phyloP scores from a whole-genome alignment of 2,888 invertebrate genomes.

The Sinotaia quadrata region DNA sequence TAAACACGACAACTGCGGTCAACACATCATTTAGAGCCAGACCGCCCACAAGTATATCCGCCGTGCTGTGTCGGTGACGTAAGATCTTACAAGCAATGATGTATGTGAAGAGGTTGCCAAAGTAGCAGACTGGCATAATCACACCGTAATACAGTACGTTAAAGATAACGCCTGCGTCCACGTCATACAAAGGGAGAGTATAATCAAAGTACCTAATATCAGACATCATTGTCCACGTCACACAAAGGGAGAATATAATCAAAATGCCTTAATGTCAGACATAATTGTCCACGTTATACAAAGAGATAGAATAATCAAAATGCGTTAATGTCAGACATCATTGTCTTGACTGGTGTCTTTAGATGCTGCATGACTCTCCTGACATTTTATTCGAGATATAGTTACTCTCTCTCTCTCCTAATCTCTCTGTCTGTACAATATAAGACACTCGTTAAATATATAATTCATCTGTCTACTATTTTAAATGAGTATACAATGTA shows the following conservation, averaged over 20 bases:
- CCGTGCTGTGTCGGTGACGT: conserved; percentile 33
- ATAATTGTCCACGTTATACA: neutral
- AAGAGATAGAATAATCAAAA: conserved; percentile 17
- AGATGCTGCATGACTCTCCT: no score
- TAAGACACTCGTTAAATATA: no score
- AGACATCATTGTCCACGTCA: neutral
- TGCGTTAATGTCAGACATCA: conserved; percentile 2
- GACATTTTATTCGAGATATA: no score
- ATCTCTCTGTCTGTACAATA: no score
- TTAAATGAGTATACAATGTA: no score
- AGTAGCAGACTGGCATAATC: conserved; percentile 27
- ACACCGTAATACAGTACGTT: conserved; percentile 28
- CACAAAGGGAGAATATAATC: conserved; percentile 7
- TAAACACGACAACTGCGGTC: conserved; percentile 35
- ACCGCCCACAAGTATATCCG: conserved; percentile 33
- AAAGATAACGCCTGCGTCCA: conserved; percentile 9
- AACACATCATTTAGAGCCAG: conserved; percentile 39
- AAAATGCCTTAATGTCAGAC: conserved; percentile 15
- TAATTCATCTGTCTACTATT: no score
- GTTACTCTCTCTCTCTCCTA: no score
- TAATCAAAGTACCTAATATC: conserved; percentile 23
- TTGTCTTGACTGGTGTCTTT: no score
- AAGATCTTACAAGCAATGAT: conserved; percentile 35
- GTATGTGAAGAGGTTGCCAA: conserved; percentile 37
- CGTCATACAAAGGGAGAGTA: neutral